Evolutionary conservation across 2,888 invertebrate genomes (phyloP).

Genomic region (Dryococelus australis): DNA sequence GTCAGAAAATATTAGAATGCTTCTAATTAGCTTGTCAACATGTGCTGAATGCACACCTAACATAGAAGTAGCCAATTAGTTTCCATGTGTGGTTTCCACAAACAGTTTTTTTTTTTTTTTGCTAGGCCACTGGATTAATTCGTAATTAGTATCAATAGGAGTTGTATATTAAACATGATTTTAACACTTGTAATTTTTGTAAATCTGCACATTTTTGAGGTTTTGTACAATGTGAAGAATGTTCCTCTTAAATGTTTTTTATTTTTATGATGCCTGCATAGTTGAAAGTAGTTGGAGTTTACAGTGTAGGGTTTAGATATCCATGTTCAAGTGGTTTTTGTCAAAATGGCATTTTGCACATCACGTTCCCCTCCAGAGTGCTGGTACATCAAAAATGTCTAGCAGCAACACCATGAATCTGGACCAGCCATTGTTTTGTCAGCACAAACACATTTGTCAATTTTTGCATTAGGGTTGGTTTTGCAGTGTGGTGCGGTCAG

Average conservation of each 20-base stretch:
- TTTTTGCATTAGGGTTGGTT: background rate
- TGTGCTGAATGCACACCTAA: background rate
- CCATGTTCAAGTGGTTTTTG: background rate
- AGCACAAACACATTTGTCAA: background rate
- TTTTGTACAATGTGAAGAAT: conserved; percentile 5
- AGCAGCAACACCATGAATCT: background rate
- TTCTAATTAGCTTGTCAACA: background rate
- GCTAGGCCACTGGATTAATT: background rate
- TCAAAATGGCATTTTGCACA: background rate
- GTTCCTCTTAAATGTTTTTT: conserved; percentile 7
- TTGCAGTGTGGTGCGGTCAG: background rate
- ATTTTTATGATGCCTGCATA: conserved; percentile 1
- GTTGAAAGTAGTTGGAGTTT: background rate
- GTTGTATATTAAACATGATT: background rate
- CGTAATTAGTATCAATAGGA: background rate
- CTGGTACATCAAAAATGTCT: background rate
- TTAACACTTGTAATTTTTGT: conserved; percentile 8
- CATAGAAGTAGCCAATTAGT: background rate
- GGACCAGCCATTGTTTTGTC: background rate
- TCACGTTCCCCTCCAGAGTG: background rate
- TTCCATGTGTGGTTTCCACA: background rate
- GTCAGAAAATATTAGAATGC: background rate
- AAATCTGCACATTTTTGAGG: background rate
- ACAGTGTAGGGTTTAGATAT: background rate
- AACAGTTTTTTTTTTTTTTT: background rate